A percentile compares a stretch with the other conserved stretches of the same genome.
These are phyloP conservation scores for Volucella inflata DNA, from an alignment of 2,888 invertebrate genomes.

Conservation along the genomic window DNA sequence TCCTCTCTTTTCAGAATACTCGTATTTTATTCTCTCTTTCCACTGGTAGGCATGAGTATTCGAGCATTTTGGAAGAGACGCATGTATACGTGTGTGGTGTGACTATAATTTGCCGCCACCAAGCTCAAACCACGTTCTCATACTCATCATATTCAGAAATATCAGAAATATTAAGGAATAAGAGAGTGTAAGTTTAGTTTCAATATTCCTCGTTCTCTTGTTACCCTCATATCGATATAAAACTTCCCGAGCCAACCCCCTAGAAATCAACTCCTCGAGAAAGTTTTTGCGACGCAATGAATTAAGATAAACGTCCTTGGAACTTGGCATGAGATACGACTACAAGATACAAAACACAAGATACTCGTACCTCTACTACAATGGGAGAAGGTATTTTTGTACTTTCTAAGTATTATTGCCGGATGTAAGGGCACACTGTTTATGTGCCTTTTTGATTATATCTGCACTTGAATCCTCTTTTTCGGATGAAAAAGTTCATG, in stretches of 20 bases:
- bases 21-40: neutral
- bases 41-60: neutral
- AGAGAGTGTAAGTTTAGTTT: conserved; percentile 12
- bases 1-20: conserved; percentile 7
- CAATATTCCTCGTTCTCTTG: neutral
- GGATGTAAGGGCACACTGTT: conserved; percentile 54
- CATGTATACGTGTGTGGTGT: neutral
- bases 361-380: conserved; percentile 8
- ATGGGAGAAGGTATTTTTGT: conserved; percentile 39
- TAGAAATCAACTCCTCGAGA: neutral
- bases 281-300: conserved; percentile 68
- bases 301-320: conserved; percentile 70
- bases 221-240: neutral
- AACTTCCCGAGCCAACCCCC: neutral
- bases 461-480: conserved; percentile 38
- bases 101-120: no score
- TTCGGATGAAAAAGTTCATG: neutral
- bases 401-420: conserved; percentile 45
- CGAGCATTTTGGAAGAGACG: conserved; percentile 15
- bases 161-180: neutral
- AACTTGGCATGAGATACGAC: neutral
- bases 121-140: no score
- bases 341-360: neutral
- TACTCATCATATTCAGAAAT: no score
- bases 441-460: conserved; percentile 64